Base-by-base conservation (phyloP, 2,888 invertebrate species). In the Sturmia bella region DNA sequence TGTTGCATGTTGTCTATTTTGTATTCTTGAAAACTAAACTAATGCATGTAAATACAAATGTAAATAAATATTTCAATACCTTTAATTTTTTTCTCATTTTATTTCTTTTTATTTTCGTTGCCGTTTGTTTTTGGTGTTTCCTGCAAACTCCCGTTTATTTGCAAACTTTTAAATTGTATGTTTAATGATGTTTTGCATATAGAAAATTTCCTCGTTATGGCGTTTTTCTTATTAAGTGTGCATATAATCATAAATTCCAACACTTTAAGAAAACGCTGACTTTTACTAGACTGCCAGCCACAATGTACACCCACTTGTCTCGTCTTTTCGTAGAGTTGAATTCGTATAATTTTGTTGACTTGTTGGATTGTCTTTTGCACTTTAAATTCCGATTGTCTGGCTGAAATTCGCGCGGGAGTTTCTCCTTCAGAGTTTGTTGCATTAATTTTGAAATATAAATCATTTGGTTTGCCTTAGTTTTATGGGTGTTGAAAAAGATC, bases 361-460 rank as follows among this genome's bases (percentile, higher is more conserved):
- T 56, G 37, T 52, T 17, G 52, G 37, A 43, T 57, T 63, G 37
- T 52, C 37, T 80, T 74, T 37, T 52, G 9, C 43, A 54, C 4
- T 68, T 70, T 61, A 7, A 27, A 63, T 77, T 76, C 48, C 6
- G 48, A 13, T 15, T 68, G 64, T 45, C 27, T 70, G 41, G 41
- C 39, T 50, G 50, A 43, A 68, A 54, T 15, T 17, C 17, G 81
- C 76, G 77, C 77, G 77, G 77, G 81, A 63, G 76, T 82, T 74
- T 52, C 61, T 57, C 15, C 57, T 54, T 68, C 32, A 5, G 5
- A 50, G 64, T 64, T 48, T 70, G 45, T 59, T 73, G 48, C 41
- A 75, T 78, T 68, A 63, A 75, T 66, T 77, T 80, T 72, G 68
- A 80, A 80, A 78, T 83, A 80, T 83, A 83, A 83, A 83, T 83